Percentiles rank a stretch among this genome's conserved stretches.
phyloP scores from a whole-genome alignment of 2,113 vertebrate species.

The Taxidea taxus region DNA sequence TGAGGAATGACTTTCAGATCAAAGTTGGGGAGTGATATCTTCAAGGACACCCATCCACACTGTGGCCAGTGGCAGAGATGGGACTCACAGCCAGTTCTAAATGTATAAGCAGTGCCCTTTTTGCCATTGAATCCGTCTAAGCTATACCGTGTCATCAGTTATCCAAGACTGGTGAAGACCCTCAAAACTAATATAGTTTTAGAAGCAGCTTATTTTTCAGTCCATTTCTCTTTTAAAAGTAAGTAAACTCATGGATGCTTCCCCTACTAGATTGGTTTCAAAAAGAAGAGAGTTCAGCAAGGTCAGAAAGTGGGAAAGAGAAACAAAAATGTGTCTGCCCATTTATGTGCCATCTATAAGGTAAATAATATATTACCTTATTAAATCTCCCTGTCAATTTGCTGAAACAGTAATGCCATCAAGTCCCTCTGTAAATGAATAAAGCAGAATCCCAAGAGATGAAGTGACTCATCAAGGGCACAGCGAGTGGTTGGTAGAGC shows the following conservation, averaged over 20 bases:
- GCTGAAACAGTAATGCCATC: neutral
- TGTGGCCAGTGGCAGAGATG: neutral
- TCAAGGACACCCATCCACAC: neutral
- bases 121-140: neutral
- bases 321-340: neutral
- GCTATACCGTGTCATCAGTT: neutral
- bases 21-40: neutral
- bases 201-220: neutral
- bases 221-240: neutral
- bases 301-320: neutral
- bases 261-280: neutral
- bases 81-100: neutral
- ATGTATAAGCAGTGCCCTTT: neutral
- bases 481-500: neutral
- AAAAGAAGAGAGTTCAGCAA: neutral
- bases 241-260: neutral
- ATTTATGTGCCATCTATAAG: neutral
- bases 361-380: neutral
- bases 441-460: neutral
- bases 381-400: neutral
- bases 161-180: neutral
- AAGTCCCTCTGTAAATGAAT: neutral
- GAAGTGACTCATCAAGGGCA: neutral
- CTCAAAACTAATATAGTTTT: neutral
- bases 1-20: neutral